Evolutionary conservation across 2,797 vertebrate genomes (phyloP).

Genomic region (Nothura maculosa): DNA sequence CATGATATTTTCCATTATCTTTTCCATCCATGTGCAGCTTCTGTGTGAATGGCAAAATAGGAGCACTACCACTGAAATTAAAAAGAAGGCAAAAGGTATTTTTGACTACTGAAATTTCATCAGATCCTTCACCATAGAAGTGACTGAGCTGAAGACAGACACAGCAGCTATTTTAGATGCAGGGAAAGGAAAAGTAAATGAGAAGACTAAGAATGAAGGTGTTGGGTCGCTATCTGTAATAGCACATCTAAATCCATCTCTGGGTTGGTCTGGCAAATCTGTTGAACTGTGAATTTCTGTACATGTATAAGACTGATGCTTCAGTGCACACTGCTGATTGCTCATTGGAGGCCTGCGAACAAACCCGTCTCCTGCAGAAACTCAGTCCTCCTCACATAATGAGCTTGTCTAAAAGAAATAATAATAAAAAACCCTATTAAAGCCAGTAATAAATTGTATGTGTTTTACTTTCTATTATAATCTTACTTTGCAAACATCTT

Average conservation of each 20-base stretch:
- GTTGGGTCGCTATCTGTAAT: conserved; percentile 72
- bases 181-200: conserved; percentile 51
- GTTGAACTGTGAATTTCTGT: conserved; percentile 74
- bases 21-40: neutral
- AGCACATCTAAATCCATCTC: conserved; percentile 71
- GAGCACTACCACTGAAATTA: conserved; percentile 38
- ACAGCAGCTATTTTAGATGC: conserved; percentile 16
- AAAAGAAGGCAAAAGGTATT: conserved; percentile 8
- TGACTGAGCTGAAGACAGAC: neutral
- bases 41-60: neutral
- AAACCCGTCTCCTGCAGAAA: conserved; percentile 54
- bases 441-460: conserved; percentile 12
- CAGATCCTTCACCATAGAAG: conserved; percentile 26
- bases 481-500: neutral
- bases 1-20: neutral
- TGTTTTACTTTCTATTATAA: conserved; percentile 52
- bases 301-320: conserved; percentile 65
- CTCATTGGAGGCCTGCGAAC: conserved; percentile 62
- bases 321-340: conserved; percentile 70
- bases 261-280: conserved; percentile 61
- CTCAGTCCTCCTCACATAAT: conserved; percentile 60
- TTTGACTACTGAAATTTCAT: conserved; percentile 58
- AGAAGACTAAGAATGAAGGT: conserved; percentile 61
- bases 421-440: conserved; percentile 61
- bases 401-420: conserved; percentile 62